Conservation (phyloP, 2,113 vertebrate genomes). For the Helogale parvula region DNA sequence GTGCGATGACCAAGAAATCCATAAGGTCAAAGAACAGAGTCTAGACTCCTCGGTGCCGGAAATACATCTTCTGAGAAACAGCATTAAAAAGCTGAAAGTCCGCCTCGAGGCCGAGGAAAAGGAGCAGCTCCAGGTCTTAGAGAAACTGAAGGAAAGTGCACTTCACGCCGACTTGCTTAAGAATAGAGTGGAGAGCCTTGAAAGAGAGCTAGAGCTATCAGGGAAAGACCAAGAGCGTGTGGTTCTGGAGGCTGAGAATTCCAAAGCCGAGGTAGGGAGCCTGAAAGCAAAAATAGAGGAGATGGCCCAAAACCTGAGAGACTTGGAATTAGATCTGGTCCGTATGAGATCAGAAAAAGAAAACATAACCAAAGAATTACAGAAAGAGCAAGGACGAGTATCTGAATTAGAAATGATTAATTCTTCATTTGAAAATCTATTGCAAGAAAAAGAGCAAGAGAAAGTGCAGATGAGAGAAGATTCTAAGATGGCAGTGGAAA, state of each 20-base stretch:
- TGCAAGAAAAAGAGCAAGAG: conserved; percentile 83
- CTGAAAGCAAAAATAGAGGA: conserved; percentile 37
- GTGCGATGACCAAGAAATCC: conserved; percentile 71
- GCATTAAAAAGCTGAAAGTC: conserved; percentile 90
- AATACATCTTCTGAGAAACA: conserved; percentile 85
- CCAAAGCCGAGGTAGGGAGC: conserved; percentile 27
- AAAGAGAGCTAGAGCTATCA: conserved; percentile 83
- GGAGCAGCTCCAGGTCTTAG: conserved; percentile 85
- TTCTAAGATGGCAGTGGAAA: conserved; percentile 72
- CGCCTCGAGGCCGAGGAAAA: conserved; percentile 90
- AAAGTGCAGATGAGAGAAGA: conserved; percentile 71
- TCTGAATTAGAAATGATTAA: conserved; percentile 57
- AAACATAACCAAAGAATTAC: conserved; percentile 81
- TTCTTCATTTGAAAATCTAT: conserved; percentile 63
- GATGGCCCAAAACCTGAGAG: conserved; percentile 56
- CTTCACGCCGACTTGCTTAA: conserved; percentile 82
- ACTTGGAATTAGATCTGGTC: conserved; percentile 74
- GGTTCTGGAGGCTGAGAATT: conserved; percentile 21
- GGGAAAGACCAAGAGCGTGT: not conserved
- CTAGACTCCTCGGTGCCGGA: conserved; percentile 87
- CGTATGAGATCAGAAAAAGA: conserved; percentile 86
- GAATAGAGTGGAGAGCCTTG: conserved; percentile 86
- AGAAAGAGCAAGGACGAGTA: conserved; percentile 47
- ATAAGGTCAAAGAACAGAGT: conserved; percentile 70
- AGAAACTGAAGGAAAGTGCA: conserved; percentile 89